Conservation (phyloP, 2,113 vertebrate genomes). For the Notechis scutatus region DNA sequence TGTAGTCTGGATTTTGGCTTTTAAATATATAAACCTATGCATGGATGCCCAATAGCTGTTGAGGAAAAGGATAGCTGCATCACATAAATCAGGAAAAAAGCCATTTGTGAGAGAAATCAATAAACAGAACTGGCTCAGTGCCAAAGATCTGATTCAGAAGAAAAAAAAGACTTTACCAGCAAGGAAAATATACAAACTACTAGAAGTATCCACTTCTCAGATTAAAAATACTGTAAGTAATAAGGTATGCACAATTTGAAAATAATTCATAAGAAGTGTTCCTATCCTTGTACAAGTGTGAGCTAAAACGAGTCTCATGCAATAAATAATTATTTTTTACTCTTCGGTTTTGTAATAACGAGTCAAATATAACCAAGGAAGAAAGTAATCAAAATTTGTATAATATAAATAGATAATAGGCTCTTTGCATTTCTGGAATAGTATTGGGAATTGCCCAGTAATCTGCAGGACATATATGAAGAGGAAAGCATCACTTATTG, state of each 20-base stretch:
- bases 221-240: not conserved
- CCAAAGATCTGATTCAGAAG: not conserved
- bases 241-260: not conserved
- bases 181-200: not conserved
- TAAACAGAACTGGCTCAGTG: not conserved
- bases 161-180: not conserved
- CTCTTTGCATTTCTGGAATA: not conserved
- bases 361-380: not conserved
- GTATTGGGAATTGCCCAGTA: not conserved
- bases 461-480: not conserved
- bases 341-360: not conserved
- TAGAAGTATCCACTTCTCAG: not conserved
- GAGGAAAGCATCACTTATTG: not conserved
- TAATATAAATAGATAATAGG: not conserved
- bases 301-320: not conserved
- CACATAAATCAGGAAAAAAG: not conserved
- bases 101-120: not conserved
- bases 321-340: not conserved
- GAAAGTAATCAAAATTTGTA: not conserved
- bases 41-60: not conserved
- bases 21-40: not conserved
- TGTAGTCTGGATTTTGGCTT: not conserved
- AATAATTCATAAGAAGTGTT: not conserved
- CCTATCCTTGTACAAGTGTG: not conserved
- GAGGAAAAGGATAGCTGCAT: not conserved